Base-by-base conservation (phyloP, 1,140 invertebrate genomes). In the Rhynchophorus ferrugineus region DNA sequence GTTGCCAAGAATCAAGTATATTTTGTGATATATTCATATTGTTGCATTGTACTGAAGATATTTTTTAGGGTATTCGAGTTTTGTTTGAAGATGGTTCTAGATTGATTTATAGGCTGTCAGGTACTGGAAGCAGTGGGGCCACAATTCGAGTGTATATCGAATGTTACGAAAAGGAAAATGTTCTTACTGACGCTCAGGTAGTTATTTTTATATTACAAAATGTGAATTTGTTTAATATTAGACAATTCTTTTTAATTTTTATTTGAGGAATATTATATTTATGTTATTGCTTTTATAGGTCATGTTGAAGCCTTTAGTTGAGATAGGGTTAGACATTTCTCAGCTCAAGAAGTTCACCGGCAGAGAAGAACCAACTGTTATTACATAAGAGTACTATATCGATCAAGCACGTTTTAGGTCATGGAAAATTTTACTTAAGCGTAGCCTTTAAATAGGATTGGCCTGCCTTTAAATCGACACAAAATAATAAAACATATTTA, bases 121-220 rank as follows among this genome's bases (percentile, higher is more conserved):
- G 97, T 42, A 99, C 97, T 3, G 97, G 97, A 55, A 96, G 92
- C 69, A 88, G 87, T 49, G 95, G 96, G 3, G 95, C 95, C 11
- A 99, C 97, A 11, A 88, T 99, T 58, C 80, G 96, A 45, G 64
- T 98, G 17, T 98, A 98, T 68, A 83, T 95, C 54, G 95, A 95
- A 67, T 87, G 84, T 49, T 94, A 91, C 69, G 87, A 91, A 61
- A 77, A 77, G 29, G 80, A 84, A 61, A 83, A 85, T 62, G 81
- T 86, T 37, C 64, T 73, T 8, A 75, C 80, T 29, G 82, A 88
- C 72, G 82, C 91, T n/a, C 85, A 91, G 71, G 81, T 64, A 58
- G 54, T n/a, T n/a, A n/a, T n/a, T n/a, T n/a, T n/a, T n/a, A n/a
- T n/a, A n/a, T n/a, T n/a, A n/a, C n/a, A n/a, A n/a, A n/a, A n/a